phyloP scores from a whole-genome alignment of 2,113 vertebrate species.

The Triplophysa dalaica region DNA sequence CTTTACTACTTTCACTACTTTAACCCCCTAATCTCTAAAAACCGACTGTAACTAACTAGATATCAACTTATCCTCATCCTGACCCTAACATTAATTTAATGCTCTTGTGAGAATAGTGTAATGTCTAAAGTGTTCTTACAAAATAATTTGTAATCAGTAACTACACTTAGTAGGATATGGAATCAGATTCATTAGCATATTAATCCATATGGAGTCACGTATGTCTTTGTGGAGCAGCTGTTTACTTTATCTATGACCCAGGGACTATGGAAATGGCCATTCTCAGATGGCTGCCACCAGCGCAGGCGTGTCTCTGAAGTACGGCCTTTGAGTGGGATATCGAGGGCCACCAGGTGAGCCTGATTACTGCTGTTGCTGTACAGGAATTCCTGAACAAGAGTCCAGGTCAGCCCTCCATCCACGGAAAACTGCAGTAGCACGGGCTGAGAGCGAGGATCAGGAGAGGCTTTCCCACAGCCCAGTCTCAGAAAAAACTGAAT shows the following conservation, averaged over 20 bases:
- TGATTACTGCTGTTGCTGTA: conserved; percentile 96
- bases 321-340: conserved; percentile 89
- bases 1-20: too few relatives aligned
- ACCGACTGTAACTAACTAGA: too few relatives aligned
- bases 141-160: not conserved
- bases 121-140: too few relatives aligned
- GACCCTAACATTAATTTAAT: too few relatives aligned
- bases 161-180: conserved; percentile 68
- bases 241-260: conserved; percentile 90
- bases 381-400: conserved; percentile 91
- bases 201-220: not conserved
- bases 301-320: conserved; percentile 85
- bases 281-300: conserved; percentile 98
- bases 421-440: conserved; percentile 93
- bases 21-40: too few relatives aligned
- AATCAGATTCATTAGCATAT: conserved; percentile 26
- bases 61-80: too few relatives aligned
- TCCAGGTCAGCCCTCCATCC: conserved; percentile 90
- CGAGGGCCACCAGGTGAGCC: conserved; percentile 89
- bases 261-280: conserved; percentile 93
- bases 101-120: too few relatives aligned
- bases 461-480: conserved; percentile 92
- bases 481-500: conserved; percentile 97
- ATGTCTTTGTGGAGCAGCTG: not conserved
- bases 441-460: conserved; percentile 93